These are phyloP conservation scores for Drosophila neotestacea DNA, from an alignment of 2,888 invertebrate genomes.

Conservation along the genomic window DNA sequence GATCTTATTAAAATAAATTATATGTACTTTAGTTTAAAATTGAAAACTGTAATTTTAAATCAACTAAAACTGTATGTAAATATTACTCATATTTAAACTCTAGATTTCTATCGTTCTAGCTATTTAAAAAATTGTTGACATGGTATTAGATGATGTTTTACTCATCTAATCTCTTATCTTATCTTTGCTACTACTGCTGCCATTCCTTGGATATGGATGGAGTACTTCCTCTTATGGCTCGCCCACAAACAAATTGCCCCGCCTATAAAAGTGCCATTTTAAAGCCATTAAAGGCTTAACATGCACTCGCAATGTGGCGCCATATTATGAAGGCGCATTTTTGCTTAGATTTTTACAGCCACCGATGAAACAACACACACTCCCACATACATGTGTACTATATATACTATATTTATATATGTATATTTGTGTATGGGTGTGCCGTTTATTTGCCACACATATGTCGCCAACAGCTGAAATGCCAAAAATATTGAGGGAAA, in stretches of 20 bases:
- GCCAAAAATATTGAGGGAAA: conserved; percentile 74
- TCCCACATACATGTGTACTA: neutral
- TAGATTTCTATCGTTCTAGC: no score
- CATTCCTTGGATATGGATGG: neutral
- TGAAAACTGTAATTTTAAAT: no score
- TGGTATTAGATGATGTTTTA: no score
- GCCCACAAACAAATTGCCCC: neutral
- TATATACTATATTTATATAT: neutral
- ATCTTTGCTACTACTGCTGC: neutral
- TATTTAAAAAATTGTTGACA: no score
- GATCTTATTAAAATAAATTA: no score
- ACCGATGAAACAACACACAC: conserved; percentile 12
- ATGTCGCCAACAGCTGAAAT: conserved; percentile 67
- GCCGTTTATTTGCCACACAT: conserved; percentile 66
- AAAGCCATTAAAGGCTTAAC: conserved; percentile 69
- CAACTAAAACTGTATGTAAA: no score
- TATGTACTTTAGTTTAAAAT: no score
- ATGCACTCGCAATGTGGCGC: conserved; percentile 34
- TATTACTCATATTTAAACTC: no score
- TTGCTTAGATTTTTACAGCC: conserved; percentile 45
- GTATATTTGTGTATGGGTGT: conserved; percentile 19
- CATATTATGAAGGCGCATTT: conserved; percentile 28
- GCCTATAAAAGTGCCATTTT: conserved; percentile 46
- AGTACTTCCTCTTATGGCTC: neutral
- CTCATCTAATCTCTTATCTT: neutral